These are phyloP conservation scores for Spisula solida DNA, from an alignment of 2,888 invertebrate species.

Conservation along the genomic window DNA sequence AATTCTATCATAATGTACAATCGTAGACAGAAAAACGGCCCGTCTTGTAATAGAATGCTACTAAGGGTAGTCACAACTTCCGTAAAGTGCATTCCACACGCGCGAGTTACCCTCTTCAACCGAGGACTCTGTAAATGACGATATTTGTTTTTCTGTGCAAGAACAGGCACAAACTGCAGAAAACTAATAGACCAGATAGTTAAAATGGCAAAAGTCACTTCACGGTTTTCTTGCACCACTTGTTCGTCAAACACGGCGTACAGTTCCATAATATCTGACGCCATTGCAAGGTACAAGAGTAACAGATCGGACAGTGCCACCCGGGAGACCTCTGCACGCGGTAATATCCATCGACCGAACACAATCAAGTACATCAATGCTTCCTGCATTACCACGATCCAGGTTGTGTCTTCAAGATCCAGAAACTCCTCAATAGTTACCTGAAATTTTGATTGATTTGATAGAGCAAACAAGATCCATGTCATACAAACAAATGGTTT, in stretches of 20 bases:
- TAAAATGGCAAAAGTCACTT: slow-evolving; percentile 82
- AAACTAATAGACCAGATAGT: slow-evolving; percentile 84
- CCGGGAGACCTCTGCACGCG: slow-evolving; percentile 78
- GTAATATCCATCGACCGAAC: slow-evolving; percentile 71
- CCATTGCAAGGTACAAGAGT: slow-evolving; percentile 85
- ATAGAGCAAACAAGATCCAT: neutral
- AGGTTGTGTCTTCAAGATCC: slow-evolving; percentile 61
- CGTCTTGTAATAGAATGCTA: slow-evolving; percentile 75
- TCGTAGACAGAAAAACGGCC: slow-evolving; percentile 79
- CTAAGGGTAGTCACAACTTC: slow-evolving; percentile 61
- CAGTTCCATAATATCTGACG: slow-evolving; percentile 81
- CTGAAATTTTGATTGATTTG: slow-evolving; percentile 12
- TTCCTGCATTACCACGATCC: slow-evolving; percentile 74
- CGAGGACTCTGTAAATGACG: slow-evolving; percentile 42
- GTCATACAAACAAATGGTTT: neutral
- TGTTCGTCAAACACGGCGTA: slow-evolving; percentile 78
- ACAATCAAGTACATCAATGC: slow-evolving; percentile 70
- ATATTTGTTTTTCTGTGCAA: slow-evolving; percentile 64
- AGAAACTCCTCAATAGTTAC: slow-evolving; percentile 41
- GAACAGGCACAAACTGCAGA: slow-evolving; percentile 84
- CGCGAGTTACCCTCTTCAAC: slow-evolving; percentile 34
- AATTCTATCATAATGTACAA: slow-evolving; percentile 94
- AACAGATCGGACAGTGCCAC: slow-evolving; percentile 83
- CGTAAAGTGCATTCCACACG: slow-evolving; percentile 63
- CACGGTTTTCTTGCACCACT: slow-evolving; percentile 77